Conservation (phyloP, 2,797 vertebrate genomes). For the Salarias fasciatus region DNA sequence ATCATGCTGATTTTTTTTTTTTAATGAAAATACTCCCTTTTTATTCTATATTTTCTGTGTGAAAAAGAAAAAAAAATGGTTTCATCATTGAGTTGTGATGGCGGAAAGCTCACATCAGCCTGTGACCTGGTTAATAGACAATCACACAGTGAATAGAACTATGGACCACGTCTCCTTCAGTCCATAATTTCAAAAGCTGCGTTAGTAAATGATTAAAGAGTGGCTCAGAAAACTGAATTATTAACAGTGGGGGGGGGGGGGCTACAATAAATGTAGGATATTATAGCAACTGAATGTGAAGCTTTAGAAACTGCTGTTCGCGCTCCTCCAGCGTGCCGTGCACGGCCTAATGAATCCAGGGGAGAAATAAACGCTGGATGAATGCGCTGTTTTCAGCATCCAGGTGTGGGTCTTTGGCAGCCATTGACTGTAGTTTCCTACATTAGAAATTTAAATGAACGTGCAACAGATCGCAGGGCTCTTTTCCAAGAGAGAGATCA, state of each 20-base stretch:
- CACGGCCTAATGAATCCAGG: slow-evolving; percentile 2
- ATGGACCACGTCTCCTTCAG: slow-evolving; percentile 69
- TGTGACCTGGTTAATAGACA: slow-evolving; percentile 71
- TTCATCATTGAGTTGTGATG: too few species aligned
- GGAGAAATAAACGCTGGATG: slow-evolving; percentile 1
- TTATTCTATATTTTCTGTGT: too few species aligned
- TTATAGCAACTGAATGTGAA: slow-evolving; percentile 14
- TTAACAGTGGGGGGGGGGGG: slow-evolving; percentile 48
- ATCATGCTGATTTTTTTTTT: too few species aligned
- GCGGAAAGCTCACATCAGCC: too few species aligned
- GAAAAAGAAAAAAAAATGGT: too few species aligned
- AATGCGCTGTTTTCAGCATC: not conserved
- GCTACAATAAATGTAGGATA: slow-evolving; percentile 27
- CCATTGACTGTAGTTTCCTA: not conserved
- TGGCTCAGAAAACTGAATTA: slow-evolving; percentile 59
- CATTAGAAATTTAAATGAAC: not conserved
- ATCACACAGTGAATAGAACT: slow-evolving; percentile 71
- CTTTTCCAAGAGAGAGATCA: slow-evolving; percentile 12
- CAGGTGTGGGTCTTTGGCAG: slow-evolving; percentile 1
- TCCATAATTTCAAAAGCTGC: slow-evolving; percentile 73
- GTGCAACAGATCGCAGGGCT: not conserved
- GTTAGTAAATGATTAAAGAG: slow-evolving; percentile 79
- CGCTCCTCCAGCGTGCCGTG: not conserved
- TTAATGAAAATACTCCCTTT: too few species aligned
- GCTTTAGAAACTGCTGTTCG: not conserved